Percentiles rank a stretch among this genome's conserved stretches.
Conservation (phyloP, 2,113 vertebrate species). For the Chrysochloris asiatica region DNA sequence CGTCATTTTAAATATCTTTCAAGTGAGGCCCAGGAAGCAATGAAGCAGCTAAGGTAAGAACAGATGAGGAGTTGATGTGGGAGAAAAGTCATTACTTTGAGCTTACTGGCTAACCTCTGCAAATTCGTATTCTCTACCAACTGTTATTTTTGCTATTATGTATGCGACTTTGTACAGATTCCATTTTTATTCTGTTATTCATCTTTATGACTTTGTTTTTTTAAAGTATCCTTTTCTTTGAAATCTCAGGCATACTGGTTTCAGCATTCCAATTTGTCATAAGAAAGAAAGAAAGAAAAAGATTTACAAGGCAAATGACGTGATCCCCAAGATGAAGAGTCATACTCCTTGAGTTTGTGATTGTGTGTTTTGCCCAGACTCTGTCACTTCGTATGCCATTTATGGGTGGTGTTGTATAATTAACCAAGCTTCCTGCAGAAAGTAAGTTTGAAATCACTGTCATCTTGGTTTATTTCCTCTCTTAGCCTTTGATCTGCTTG, state of each 20-base stretch:
- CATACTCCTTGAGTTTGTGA: slow-evolving; percentile 11
- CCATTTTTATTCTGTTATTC: slow-evolving; percentile 52
- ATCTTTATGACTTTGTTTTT: slow-evolving; percentile 49
- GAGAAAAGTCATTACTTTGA: neutral
- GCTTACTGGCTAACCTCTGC: neutral
- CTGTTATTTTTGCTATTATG: slow-evolving; percentile 37
- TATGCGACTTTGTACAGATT: slow-evolving; percentile 37
- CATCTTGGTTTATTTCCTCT: slow-evolving; percentile 69
- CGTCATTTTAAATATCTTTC: neutral
- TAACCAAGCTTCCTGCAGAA: slow-evolving; percentile 56
- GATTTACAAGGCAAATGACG: neutral
- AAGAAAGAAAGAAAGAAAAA: neutral
- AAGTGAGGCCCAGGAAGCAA: neutral
- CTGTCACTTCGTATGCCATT: slow-evolving; percentile 52
- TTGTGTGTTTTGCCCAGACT: slow-evolving; percentile 33
- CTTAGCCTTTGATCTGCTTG: slow-evolving; percentile 73
- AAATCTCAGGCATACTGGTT: neutral
- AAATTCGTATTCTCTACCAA: neutral
- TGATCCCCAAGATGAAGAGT: slow-evolving; percentile 21
- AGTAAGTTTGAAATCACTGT: slow-evolving; percentile 73
- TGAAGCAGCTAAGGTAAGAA: neutral
- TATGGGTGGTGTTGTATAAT: slow-evolving; percentile 57
- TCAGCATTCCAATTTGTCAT: slow-evolving; percentile 2
- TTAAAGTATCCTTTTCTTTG: slow-evolving; percentile 46
- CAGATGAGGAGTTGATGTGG: neutral